Conservation (phyloP, 2,797 vertebrate genomes). For the Microctenopoma steveboyesi region DNA sequence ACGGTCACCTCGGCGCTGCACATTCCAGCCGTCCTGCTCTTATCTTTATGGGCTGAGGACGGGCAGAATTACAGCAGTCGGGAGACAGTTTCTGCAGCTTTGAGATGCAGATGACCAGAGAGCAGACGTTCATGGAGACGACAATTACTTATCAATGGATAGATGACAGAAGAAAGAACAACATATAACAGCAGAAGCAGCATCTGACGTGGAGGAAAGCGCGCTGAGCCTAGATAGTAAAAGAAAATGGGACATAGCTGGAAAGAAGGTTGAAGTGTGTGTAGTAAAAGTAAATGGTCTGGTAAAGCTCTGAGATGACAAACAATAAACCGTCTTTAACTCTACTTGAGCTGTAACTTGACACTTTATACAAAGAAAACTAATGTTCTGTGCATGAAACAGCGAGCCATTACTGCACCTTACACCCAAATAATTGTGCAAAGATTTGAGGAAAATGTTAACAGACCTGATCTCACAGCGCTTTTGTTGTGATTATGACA, state of each 20-base stretch:
- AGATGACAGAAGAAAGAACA: constrained; percentile 30
- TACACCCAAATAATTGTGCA: neutral
- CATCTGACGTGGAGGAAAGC: neutral
- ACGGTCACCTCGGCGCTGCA: constrained; percentile 59
- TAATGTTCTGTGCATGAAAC: neutral
- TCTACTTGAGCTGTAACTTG: neutral
- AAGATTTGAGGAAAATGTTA: neutral
- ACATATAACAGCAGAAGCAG: constrained; percentile 16
- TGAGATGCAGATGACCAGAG: constrained; percentile 50
- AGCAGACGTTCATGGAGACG: constrained; percentile 44
- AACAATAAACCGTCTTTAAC: constrained; percentile 33
- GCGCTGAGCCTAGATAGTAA: constrained; percentile 14
- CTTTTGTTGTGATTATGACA: neutral
- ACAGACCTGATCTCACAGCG: neutral
- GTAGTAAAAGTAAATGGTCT: constrained; percentile 62
- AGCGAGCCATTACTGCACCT: neutral
- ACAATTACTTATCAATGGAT: constrained; percentile 51
- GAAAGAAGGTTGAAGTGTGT: neutral
- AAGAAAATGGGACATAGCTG: constrained; percentile 22
- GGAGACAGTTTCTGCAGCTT: constrained; percentile 52
- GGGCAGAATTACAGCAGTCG: constrained; percentile 60
- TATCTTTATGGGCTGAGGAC: constrained; percentile 81
- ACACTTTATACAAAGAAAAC: neutral
- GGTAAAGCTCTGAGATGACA: constrained; percentile 47
- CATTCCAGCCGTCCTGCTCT: constrained; percentile 75